Evolutionary conservation across 2,888 invertebrate genomes (phyloP).

Genomic region (Limenitis camilla): DNA sequence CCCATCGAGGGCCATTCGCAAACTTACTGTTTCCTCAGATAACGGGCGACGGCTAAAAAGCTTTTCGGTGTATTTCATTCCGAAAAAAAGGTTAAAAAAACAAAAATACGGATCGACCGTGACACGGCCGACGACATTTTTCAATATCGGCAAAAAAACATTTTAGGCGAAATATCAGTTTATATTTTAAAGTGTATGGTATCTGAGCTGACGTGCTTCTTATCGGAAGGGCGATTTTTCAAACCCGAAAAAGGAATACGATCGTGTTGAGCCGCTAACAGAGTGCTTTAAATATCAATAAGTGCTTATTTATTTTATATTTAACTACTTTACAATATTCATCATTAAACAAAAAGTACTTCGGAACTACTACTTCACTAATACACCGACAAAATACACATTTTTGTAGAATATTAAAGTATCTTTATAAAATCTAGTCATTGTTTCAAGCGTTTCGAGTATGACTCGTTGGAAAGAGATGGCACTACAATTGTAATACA

Average conservation of each 20-base stretch:
- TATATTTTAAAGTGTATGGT: constrained; percentile 29
- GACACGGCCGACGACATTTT: constrained; percentile 61
- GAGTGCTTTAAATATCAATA: constrained; percentile 42
- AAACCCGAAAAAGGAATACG: constrained; percentile 26
- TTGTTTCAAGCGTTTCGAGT: constrained; percentile 62
- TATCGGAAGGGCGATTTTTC: constrained; percentile 33
- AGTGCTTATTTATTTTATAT: too few species aligned
- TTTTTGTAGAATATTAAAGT: constrained; percentile 18
- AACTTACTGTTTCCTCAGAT: constrained; percentile 52
- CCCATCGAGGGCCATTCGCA: constrained; percentile 36
- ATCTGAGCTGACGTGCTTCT: constrained; percentile 28
- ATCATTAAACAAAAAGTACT: too few species aligned
- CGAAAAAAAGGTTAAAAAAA: constrained; percentile 41
- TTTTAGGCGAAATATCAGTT: constrained; percentile 37
- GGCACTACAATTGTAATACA: constrained; percentile 9
- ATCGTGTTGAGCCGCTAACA: constrained; percentile 27
- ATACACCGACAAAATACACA: too few species aligned
- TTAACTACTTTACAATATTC: too few species aligned
- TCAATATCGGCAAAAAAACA: constrained; percentile 48
- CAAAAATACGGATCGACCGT: constrained; percentile 38
- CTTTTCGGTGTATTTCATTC: constrained; percentile 62
- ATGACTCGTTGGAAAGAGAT: constrained; percentile 41
- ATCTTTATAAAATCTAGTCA: constrained; percentile 51
- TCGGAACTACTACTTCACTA: too few species aligned
- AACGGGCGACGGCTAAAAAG: constrained; percentile 66